Evolutionary conservation across 23 tunicate species (phyloP).

Genomic region (Botrylloides violaceus): DNA sequence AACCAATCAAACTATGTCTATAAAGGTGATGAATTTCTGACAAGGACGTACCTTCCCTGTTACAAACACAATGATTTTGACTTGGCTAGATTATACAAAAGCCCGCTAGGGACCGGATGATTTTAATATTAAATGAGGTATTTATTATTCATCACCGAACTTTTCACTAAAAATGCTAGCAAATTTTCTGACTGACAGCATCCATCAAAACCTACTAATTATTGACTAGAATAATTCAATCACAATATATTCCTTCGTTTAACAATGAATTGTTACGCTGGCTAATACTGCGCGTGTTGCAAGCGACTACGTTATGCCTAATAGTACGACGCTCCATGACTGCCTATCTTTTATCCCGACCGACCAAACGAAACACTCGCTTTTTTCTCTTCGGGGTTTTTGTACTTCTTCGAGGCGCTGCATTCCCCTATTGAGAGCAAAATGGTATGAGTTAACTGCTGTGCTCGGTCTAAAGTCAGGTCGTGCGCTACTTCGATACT

Average conservation of each 20-base stretch:
- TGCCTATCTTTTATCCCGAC: constrained; percentile 10
- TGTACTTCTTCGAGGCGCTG: neutral
- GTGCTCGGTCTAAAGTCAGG: no score
- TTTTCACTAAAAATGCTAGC: neutral
- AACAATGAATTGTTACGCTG: neutral
- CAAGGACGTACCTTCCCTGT: no score
- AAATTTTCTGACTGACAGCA: neutral
- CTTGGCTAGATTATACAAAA: constrained; percentile 17
- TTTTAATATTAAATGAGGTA: constrained; percentile 33
- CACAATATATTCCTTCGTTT: neutral
- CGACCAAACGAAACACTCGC: neutral
- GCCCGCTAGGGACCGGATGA: constrained; percentile 33
- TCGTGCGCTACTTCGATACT: no score
- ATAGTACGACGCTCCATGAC: neutral
- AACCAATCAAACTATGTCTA: no score
- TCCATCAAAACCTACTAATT: neutral
- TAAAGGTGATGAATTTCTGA: no score
- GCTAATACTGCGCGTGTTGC: neutral
- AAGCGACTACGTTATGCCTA: neutral
- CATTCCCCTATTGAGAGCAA: neutral
- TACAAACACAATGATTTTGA: no score
- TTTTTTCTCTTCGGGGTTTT: neutral
- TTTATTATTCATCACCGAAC: constrained; percentile 33
- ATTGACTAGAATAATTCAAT: neutral
- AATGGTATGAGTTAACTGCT: no score